phyloP scores from a whole-genome alignment of 2,888 invertebrate genomes.

The Nezara viridula region DNA sequence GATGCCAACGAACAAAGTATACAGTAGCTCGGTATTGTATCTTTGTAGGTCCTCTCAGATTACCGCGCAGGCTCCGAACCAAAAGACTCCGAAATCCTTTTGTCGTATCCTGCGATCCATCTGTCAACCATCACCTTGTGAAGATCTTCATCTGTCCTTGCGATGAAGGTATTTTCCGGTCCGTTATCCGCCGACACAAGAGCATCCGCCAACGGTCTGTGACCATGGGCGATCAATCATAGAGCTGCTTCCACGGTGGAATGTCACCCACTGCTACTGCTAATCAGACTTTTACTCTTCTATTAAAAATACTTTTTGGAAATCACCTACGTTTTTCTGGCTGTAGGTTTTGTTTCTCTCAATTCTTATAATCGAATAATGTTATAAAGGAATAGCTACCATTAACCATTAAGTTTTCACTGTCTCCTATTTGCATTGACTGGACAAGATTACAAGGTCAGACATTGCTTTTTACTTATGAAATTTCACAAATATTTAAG shows the following conservation, averaged over 20 bases:
- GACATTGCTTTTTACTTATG: too few species aligned
- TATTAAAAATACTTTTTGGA: too few species aligned
- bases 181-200: not conserved
- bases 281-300: not conserved
- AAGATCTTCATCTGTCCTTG: slow-evolving; percentile 1
- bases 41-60: not conserved
- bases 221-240: not conserved
- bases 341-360: too few species aligned
- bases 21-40: not conserved
- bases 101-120: not conserved
- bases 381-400: too few species aligned
- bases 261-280: not conserved
- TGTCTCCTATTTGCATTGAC: too few species aligned
- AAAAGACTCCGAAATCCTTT: not conserved
- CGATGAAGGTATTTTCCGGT: not conserved
- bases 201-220: not conserved
- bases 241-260: not conserved
- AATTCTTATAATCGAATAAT: too few species aligned
- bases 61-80: not conserved
- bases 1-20: not conserved
- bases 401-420: too few species aligned
- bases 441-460: too few species aligned
- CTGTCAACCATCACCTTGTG: slow-evolving; percentile 7
- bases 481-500: too few species aligned
- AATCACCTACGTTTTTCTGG: too few species aligned